phyloP scores from a whole-genome alignment of 2,797 vertebrate species.

The Sebastes variabilis region DNA sequence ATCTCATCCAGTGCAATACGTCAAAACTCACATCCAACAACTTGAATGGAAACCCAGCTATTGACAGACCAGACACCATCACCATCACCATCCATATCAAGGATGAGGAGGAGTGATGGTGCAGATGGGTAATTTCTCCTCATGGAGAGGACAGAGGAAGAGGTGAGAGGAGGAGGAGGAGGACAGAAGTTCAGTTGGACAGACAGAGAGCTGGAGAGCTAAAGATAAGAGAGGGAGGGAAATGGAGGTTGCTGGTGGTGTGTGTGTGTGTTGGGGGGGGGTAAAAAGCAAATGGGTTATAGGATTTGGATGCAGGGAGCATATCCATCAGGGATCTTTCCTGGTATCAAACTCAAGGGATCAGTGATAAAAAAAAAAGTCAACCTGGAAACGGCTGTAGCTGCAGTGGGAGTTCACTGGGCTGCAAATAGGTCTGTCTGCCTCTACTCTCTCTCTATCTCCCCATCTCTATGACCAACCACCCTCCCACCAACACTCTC shows the following conservation, averaged over 20 bases:
- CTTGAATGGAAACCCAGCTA: background rate
- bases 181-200: conserved; percentile 69
- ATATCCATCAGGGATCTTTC: conserved; percentile 71
- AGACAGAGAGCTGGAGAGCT: conserved; percentile 65
- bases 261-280: background rate
- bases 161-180: conserved; percentile 38
- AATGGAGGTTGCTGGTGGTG: conserved; percentile 20
- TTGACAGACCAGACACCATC: background rate
- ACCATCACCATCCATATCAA: background rate
- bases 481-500: background rate
- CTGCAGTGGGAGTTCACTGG: conserved; percentile 72
- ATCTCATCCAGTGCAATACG: background rate
- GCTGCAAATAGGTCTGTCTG: conserved; percentile 56
- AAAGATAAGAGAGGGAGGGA: conserved; percentile 58
- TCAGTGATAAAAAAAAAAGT: conserved; percentile 67
- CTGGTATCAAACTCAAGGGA: conserved; percentile 71
- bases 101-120: background rate
- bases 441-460: conserved; percentile 22
- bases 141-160: conserved; percentile 5
- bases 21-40: background rate
- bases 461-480: background rate
- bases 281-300: conserved; percentile 53
- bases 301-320: conserved; percentile 69
- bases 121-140: conserved; percentile 5
- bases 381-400: conserved; percentile 72